Conservation (phyloP, 1,140 invertebrate species). For the Heterodera schachtii region DNA sequence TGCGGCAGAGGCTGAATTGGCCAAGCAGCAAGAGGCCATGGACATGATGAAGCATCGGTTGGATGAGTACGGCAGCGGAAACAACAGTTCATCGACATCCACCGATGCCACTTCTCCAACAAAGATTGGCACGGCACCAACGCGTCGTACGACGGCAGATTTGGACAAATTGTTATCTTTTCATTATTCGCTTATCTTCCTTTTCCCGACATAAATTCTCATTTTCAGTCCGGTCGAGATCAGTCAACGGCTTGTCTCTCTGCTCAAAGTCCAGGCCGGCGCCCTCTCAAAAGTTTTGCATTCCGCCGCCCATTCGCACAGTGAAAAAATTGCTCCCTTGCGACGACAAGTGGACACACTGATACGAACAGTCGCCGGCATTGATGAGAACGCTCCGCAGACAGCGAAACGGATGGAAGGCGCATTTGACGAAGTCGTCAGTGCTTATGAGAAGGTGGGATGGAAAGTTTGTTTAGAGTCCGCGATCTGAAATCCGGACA, state of each 20-base stretch:
- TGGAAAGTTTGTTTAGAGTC: background rate
- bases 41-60: conserved; percentile 45
- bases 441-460: conserved; percentile 46
- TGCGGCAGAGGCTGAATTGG: conserved; percentile 51
- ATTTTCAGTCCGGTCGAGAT: conserved; percentile 44
- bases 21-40: conserved; percentile 51
- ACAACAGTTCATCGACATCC: conserved; percentile 21
- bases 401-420: conserved; percentile 33
- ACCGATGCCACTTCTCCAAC: conserved; percentile 1
- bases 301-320: conserved; percentile 26
- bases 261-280: conserved; percentile 50
- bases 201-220: conserved; percentile 1
- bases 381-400: conserved; percentile 44
- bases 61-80: conserved; percentile 1
- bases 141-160: background rate
- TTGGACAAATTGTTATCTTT: conserved; percentile 41
- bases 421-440: conserved; percentile 44
- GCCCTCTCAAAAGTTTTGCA: conserved; percentile 50
- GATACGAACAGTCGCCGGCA: conserved; percentile 43
- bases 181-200: background rate
- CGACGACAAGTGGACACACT: conserved; percentile 41
- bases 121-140: background rate
- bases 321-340: conserved; percentile 28
- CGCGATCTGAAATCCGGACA: no score
- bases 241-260: conserved; percentile 40